These are phyloP conservation scores for Meleagris gallopavo DNA, from an alignment of 2,113 vertebrate genomes.

Conservation along the genomic window DNA sequence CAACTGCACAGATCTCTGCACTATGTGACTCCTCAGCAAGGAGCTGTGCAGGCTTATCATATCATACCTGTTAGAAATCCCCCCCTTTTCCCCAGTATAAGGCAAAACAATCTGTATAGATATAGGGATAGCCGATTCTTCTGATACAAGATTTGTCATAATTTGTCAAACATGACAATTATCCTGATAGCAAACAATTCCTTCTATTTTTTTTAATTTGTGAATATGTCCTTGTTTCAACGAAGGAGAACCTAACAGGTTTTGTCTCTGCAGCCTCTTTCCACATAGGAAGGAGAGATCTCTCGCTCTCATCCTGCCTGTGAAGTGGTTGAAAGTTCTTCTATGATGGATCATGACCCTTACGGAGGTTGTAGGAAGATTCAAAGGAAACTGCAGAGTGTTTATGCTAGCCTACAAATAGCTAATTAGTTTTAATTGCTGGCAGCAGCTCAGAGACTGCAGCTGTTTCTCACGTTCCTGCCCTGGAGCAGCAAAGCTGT, in stretches of 20 bases:
- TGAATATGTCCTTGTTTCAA: background rate
- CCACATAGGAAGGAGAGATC: background rate
- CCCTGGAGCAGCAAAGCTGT: constrained; percentile 31
- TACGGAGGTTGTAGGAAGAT: background rate
- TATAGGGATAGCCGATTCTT: background rate
- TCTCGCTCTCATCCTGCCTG: background rate
- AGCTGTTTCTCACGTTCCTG: constrained; percentile 3
- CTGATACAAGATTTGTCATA: background rate
- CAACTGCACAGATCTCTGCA: background rate
- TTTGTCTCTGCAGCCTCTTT: background rate
- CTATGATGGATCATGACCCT: background rate
- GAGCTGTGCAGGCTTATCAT: background rate
- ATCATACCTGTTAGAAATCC: background rate
- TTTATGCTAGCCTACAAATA: background rate
- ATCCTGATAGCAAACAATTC: background rate
- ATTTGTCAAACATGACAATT: no score
- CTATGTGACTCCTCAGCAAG: background rate
- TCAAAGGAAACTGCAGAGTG: background rate
- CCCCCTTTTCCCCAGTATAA: background rate
- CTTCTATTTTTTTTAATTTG: background rate
- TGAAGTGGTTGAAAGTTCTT: background rate
- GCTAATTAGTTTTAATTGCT: constrained; percentile 39
- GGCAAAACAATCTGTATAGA: background rate
- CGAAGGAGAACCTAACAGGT: background rate
- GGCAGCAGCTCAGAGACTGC: constrained; percentile 23